Evolutionary conservation across 2,797 vertebrate species (phyloP).

Genomic region (Brotula barbata): DNA sequence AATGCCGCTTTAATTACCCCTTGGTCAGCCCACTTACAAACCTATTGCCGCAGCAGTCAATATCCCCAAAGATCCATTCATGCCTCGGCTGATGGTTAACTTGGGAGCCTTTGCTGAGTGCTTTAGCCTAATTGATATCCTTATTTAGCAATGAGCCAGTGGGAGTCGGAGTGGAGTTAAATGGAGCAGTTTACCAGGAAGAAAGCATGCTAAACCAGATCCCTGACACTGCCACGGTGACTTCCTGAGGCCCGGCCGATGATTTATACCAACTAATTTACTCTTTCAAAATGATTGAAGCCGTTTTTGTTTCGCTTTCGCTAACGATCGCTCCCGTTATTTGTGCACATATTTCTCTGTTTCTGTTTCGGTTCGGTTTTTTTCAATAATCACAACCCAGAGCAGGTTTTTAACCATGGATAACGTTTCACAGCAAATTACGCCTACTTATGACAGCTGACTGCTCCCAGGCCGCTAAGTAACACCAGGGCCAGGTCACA

Average conservation of each 20-base stretch:
- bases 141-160: conserved; percentile 85
- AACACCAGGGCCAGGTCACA: conserved; percentile 44
- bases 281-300: conserved; percentile 57
- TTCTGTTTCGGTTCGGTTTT: conserved; percentile 9
- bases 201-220: conserved; percentile 74
- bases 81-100: conserved; percentile 84
- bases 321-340: conserved; percentile 36
- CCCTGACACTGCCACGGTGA: conserved; percentile 63
- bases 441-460: conserved; percentile 56
- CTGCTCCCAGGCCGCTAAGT: conserved; percentile 48
- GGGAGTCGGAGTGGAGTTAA: conserved; percentile 82
- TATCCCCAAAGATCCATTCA: conserved; percentile 86
- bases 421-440: conserved; percentile 61
- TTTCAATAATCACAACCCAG: conserved; percentile 26
- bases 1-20: conserved; percentile 85
- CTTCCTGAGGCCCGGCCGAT: conserved; percentile 50
- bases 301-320: conserved; percentile 53
- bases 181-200: conserved; percentile 83
- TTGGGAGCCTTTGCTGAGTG: conserved; percentile 84
- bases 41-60: conserved; percentile 84
- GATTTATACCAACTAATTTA: conserved; percentile 71
- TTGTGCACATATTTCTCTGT: conserved; percentile 5
- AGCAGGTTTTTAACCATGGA: conserved; percentile 32
- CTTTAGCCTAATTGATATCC: conserved; percentile 87
- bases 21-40: conserved; percentile 86